A percentile compares a stretch with the other conserved stretches of the same genome.
These are phyloP conservation scores for Athripsodes cinereus DNA, from an alignment of 2,888 invertebrate genomes.

Conservation along the genomic window DNA sequence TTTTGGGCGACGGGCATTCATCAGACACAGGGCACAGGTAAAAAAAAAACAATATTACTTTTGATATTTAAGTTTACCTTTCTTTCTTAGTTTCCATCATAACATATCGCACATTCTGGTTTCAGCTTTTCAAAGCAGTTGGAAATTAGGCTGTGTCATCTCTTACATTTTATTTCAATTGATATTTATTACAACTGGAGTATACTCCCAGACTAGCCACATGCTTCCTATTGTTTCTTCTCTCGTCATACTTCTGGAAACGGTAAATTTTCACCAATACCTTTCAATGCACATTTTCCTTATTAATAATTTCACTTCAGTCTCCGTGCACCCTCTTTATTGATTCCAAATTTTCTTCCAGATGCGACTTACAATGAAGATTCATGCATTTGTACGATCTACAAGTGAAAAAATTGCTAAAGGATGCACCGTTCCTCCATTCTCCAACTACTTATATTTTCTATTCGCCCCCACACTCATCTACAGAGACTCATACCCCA, in stretches of 20 bases:
- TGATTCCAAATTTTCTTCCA: constrained; percentile 30
- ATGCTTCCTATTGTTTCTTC: constrained; percentile 52
- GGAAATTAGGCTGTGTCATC: constrained; percentile 2
- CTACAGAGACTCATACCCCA: constrained; percentile 79
- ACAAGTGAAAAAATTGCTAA: constrained; percentile 56
- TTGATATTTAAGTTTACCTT: no score
- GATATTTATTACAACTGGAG: background rate
- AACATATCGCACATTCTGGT: no score
- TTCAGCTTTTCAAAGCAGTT: constrained; percentile 4
- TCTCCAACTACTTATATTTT: constrained; percentile 75
- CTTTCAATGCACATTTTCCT: no score
- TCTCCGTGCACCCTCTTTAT: background rate
- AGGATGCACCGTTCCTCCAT: constrained; percentile 33
- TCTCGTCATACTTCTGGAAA: constrained; percentile 51
- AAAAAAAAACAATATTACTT: no score
- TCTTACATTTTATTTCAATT: background rate
- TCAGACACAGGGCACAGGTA: no score
- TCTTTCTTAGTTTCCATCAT: no score
- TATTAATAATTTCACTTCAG: no score
- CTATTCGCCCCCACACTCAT: constrained; percentile 72
- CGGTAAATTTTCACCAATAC: constrained; percentile 46
- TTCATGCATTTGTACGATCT: constrained; percentile 72
- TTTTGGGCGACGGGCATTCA: constrained; percentile 39
- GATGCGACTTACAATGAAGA: constrained; percentile 82
- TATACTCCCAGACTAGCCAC: constrained; percentile 31